Evolutionary conservation across 2,797 vertebrate species (phyloP).

Genomic region (Pangasius macronema): DNA sequence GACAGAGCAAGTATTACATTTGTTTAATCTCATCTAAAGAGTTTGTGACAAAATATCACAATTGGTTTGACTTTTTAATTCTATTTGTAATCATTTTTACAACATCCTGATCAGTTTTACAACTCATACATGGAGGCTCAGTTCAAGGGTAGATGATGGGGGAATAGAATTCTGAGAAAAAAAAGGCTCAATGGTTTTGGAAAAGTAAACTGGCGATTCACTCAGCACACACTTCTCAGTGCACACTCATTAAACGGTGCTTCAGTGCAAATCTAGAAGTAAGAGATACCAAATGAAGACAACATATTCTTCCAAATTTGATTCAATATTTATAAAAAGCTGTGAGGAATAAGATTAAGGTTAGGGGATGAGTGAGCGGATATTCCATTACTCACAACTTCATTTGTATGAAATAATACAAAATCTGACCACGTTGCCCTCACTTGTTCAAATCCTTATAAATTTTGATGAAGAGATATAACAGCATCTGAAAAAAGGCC

Average conservation of each 20-base stretch:
- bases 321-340: neutral
- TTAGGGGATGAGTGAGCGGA: neutral
- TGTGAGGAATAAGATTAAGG: neutral
- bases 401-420: neutral
- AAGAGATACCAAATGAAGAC: neutral
- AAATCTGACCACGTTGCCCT: neutral
- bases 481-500: neutral
- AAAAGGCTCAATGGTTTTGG: neutral
- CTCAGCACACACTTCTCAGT: neutral
- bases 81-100: neutral
- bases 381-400: neutral
- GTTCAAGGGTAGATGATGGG: neutral
- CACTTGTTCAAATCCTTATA: neutral
- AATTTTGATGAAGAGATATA: constrained; percentile 1
- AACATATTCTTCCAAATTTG: neutral
- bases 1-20: neutral
- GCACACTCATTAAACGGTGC: neutral
- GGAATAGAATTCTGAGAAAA: neutral
- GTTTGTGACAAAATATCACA: neutral
- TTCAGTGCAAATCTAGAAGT: neutral
- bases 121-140: no score
- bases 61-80: neutral
- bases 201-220: neutral
- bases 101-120: neutral
- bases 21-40: neutral